Base-by-base conservation (phyloP, 2,113 vertebrate genomes). In the Ranitomeya imitator region DNA sequence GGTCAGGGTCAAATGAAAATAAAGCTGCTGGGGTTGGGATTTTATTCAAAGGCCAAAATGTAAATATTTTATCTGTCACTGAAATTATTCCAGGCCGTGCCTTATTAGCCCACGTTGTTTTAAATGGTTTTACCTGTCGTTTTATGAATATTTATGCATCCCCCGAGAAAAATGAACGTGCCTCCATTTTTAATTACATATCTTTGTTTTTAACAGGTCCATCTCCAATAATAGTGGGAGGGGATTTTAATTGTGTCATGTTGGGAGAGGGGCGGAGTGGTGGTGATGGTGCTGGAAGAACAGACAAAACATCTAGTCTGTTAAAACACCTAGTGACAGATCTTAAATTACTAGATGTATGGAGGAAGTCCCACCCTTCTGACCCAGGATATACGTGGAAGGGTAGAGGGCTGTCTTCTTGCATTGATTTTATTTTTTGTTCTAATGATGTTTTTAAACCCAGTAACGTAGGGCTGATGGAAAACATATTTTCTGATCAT, bases 131-230 rank as follows among this genome's bases (percentile, higher is more conserved):
- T 79, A 79, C 16, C 2, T 79, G 14, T 45, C 45, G 52, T 21
- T 54, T 79, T 55, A 21, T 79, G 11, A 79, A 79, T 79, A 16
- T 79, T 55, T 79, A 79, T 55, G 77, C 37, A 6, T 55, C 77
- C 4, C 45, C 51, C 6, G 77, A 79, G 12, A 79, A 79, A 7
- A 15, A 52, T 11, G 77, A 21, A 54, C 7, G 55, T 1, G 12
- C 7, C 12, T 10, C 7, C 12, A 1, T 57, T 7, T 57, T 57
- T 6, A 57, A 10, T 57, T 1, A 57, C 7, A 10, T 57, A 12
- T 12, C 55, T 57, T 57, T 57, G 12, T 57, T 57, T 57, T 57
- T 57, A 10, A 57, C 55, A 57, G 55, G 55, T 10, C 8, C 55
- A 57, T 7, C 55, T 10, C 55, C 55, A 57, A 10, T 57, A 57